Percentiles rank a stretch among this genome's conserved stretches.
Conservation (phyloP, 1,140 invertebrate species). For the Euura saliciscinereae region DNA sequence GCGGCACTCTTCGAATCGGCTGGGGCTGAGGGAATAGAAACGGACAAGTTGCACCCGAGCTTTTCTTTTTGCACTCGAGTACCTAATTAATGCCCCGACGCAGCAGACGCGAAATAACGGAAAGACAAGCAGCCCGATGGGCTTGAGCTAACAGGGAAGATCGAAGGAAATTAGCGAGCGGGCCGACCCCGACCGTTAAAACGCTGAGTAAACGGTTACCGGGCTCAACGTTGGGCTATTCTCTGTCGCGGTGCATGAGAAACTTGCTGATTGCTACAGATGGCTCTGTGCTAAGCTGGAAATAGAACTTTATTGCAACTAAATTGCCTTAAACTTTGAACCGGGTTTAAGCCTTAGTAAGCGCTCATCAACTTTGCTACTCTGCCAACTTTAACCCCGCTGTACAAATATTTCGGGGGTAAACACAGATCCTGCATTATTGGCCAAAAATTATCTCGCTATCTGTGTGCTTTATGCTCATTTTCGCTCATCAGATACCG, state of each 20-base stretch:
- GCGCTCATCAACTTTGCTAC: not conserved
- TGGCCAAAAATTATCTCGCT: too few species aligned
- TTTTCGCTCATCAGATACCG: too few species aligned
- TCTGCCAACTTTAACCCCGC: too few species aligned
- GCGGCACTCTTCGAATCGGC: not conserved
- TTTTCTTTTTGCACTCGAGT: too few species aligned
- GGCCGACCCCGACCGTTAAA: not conserved
- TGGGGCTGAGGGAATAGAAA: too few species aligned
- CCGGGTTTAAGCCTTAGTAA: not conserved
- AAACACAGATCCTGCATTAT: too few species aligned
- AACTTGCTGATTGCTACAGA: slow-evolving; percentile 7
- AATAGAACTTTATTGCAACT: slow-evolving; percentile 1
- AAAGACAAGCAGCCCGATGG: too few species aligned
- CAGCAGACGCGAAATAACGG: too few species aligned
- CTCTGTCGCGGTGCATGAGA: slow-evolving; percentile 3
- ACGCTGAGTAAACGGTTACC: not conserved
- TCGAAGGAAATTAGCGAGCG: slow-evolving; percentile 1
- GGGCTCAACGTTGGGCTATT: not conserved
- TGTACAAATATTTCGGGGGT: too few species aligned
- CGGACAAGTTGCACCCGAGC: too few species aligned
- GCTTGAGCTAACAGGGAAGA: not conserved
- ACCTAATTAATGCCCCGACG: too few species aligned
- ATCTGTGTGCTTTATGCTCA: too few species aligned
- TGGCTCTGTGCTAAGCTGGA: slow-evolving; percentile 1
- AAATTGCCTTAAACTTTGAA: not conserved